Evolutionary conservation across 2,888 invertebrate genomes (phyloP).

Genomic region (Synergus laeviventris): DNA sequence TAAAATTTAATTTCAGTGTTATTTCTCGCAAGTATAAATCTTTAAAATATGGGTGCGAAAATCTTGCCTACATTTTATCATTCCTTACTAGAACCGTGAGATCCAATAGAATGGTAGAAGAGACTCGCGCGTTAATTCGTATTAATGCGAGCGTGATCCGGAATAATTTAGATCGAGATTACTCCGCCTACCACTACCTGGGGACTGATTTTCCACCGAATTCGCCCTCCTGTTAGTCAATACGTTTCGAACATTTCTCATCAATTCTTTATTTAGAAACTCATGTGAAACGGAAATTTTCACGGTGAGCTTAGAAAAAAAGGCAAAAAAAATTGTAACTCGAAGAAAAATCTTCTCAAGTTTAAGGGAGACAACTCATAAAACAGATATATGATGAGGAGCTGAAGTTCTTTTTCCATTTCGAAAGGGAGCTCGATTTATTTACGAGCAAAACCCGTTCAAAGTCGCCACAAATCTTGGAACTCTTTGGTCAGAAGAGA

Average conservation of each 20-base stretch:
- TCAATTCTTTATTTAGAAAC: neutral
- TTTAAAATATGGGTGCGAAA: slow-evolving; percentile 48
- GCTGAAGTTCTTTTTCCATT: neutral
- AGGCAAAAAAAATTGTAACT: too few species aligned
- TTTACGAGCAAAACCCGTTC: slow-evolving; percentile 42
- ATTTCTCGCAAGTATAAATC: slow-evolving; percentile 43
- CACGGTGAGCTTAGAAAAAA: too few species aligned
- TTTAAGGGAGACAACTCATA: neutral
- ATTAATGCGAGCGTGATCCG: slow-evolving; percentile 39
- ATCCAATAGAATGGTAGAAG: slow-evolving; percentile 31
- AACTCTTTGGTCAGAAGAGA: slow-evolving; percentile 41
- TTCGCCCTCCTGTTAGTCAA: slow-evolving; percentile 4
- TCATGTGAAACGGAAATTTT: neutral
- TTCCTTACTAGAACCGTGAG: slow-evolving; percentile 38
- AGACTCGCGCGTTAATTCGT: slow-evolving; percentile 35
- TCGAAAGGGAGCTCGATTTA: slow-evolving; percentile 45
- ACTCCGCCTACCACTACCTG: slow-evolving; percentile 40
- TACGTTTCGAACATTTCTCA: slow-evolving; percentile 3
- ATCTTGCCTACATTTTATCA: slow-evolving; percentile 42
- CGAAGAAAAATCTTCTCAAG: neutral
- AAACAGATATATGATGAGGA: slow-evolving; percentile 1
- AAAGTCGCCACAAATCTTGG: slow-evolving; percentile 17
- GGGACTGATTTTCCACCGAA: slow-evolving; percentile 28
- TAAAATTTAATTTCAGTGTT: neutral
- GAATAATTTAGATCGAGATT: slow-evolving; percentile 53